Evolutionary conservation across 2,888 invertebrate species (phyloP).

Genomic region (Leptinotarsa juncta): DNA sequence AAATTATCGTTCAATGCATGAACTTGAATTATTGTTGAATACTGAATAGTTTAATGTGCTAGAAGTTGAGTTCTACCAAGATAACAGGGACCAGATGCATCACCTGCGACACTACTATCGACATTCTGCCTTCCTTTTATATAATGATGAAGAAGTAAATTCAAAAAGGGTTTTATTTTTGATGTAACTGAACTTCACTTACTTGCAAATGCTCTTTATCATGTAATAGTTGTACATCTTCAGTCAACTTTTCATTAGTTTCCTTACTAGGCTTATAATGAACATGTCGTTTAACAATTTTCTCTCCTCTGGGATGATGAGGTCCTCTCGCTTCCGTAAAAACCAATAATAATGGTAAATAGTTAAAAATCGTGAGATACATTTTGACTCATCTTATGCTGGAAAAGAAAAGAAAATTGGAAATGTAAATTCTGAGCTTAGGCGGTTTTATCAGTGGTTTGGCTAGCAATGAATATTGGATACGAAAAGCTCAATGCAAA

Average conservation of each 20-base stretch:
- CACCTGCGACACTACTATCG: no score
- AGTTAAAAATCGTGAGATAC: slow-evolving; percentile 16
- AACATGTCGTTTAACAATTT: slow-evolving; percentile 65
- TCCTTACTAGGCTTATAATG: slow-evolving; percentile 73
- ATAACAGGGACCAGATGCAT: no score
- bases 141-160: no score
- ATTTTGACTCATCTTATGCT: slow-evolving; percentile 4
- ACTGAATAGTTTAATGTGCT: no score
- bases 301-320: slow-evolving; percentile 73
- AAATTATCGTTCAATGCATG: no score
- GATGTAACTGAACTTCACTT: slow-evolving; percentile 35
- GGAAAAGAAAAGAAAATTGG: neutral
- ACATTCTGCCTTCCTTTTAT: no score
- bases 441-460: no score
- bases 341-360: slow-evolving; percentile 19
- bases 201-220: slow-evolving; percentile 75
- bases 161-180: neutral
- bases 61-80: no score
- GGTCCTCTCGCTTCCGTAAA: slow-evolving; percentile 71
- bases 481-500: no score
- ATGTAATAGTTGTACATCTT: slow-evolving; percentile 78
- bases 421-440: neutral
- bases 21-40: no score
- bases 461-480: no score
- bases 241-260: slow-evolving; percentile 72